phyloP scores from a whole-genome alignment of 2,797 vertebrate genomes.

The Lophius americanus region DNA sequence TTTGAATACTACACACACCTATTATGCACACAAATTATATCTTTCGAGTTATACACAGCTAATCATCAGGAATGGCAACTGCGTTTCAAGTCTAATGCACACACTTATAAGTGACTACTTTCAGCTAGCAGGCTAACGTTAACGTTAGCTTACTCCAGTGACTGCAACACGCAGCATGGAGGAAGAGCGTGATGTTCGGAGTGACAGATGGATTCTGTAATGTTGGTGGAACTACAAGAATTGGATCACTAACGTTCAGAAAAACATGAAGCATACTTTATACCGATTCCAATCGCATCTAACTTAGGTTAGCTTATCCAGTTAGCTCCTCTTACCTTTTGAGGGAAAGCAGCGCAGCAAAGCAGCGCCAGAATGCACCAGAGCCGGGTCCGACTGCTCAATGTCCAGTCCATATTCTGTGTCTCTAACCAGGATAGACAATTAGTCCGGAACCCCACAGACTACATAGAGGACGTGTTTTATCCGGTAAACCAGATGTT shows the following conservation, averaged over 20 bases:
- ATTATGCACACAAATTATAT: not conserved
- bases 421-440: conserved; percentile 58
- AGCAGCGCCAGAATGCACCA: conserved; percentile 75
- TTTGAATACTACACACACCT: not conserved
- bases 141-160: conserved; percentile 19
- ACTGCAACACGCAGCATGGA: conserved; percentile 17
- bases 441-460: conserved; percentile 24
- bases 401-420: conserved; percentile 77
- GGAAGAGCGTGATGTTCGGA: not conserved
- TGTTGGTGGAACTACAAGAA: not conserved
- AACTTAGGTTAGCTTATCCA: conserved; percentile 43
- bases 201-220: not conserved
- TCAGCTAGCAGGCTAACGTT: conserved; percentile 29
- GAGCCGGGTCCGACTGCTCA: conserved; percentile 74
- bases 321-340: conserved; percentile 73
- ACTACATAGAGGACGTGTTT: conserved; percentile 69
- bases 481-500: conserved; percentile 8
- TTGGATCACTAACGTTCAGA: not conserved
- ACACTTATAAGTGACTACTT: not conserved
- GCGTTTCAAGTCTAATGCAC: no score
- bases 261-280: not conserved
- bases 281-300: conserved; percentile 7
- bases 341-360: conserved; percentile 66
- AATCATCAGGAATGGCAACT: not conserved
- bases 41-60: not conserved